Conservation (phyloP, 2,113 vertebrate genomes). For the Prinia subflava region DNA sequence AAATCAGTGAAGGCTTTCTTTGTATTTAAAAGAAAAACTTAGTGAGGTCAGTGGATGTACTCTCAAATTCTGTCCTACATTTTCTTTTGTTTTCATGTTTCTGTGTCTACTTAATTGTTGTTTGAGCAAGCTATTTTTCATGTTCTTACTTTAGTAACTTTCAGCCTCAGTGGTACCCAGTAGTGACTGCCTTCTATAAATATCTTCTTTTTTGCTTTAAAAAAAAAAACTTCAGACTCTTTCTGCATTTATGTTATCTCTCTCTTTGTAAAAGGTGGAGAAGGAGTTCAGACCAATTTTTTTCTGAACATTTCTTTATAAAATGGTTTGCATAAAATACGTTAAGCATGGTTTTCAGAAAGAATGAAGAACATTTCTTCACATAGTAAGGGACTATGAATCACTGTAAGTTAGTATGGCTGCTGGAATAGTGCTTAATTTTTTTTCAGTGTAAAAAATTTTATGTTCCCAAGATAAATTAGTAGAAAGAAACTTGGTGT, state of each 20-base stretch:
- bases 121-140: neutral
- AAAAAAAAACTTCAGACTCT: neutral
- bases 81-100: neutral
- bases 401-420: neutral
- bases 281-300: neutral
- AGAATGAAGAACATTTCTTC: neutral
- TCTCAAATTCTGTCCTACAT: neutral
- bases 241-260: neutral
- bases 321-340: neutral
- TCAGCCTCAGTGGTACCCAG: neutral
- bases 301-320: neutral
- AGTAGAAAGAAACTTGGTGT: neutral
- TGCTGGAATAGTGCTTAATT: neutral
- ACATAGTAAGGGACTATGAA: neutral
- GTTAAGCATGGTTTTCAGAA: neutral
- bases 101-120: neutral
- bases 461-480: neutral
- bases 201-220: neutral
- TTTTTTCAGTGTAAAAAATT: neutral
- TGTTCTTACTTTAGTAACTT: neutral
- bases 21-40: neutral
- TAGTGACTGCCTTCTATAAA: neutral
- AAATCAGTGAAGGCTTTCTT: constrained; percentile 37
- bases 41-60: neutral
- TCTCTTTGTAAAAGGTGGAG: neutral